These are phyloP conservation scores for Manis pentadactyla DNA, from an alignment of 2,797 vertebrate genomes.

Conservation along the genomic window DNA sequence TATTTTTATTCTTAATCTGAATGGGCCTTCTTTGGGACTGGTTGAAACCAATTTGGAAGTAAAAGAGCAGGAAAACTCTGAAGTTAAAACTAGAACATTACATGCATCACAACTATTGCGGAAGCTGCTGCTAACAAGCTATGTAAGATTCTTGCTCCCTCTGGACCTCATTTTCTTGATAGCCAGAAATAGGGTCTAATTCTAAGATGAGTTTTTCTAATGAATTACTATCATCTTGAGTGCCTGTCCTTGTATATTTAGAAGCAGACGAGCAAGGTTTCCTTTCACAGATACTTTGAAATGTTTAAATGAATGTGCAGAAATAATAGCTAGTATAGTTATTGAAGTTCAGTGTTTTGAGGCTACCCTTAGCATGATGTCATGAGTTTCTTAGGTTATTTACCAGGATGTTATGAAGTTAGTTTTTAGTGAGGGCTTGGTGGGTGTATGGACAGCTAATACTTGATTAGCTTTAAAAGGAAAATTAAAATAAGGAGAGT, in stretches of 20 bases:
- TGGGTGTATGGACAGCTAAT: background rate
- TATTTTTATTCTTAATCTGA: conserved; percentile 35
- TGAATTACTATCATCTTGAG: background rate
- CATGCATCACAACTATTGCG: background rate
- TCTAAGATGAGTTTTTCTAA: conserved; percentile 37
- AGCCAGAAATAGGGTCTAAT: background rate
- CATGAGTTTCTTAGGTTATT: background rate
- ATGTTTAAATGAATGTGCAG: conserved; percentile 35
- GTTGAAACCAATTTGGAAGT: background rate
- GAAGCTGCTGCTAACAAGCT: background rate
- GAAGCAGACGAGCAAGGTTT: conserved; percentile 25
- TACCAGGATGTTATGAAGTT: background rate
- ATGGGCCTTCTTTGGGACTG: background rate
- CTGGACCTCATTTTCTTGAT: background rate
- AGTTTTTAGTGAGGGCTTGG: background rate
- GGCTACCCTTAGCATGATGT: background rate
- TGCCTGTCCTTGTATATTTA: conserved; percentile 37
- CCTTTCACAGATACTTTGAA: background rate
- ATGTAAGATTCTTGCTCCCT: background rate
- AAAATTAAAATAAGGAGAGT: conserved; percentile 3
- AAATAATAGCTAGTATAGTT: background rate
- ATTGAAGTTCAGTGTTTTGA: conserved; percentile 6
- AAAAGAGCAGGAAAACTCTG: background rate
- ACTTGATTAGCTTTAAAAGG: conserved; percentile 11
- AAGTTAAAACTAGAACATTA: background rate